Evolutionary conservation across 2,797 vertebrate species (phyloP).

Genomic region (Agapornis canus): DNA sequence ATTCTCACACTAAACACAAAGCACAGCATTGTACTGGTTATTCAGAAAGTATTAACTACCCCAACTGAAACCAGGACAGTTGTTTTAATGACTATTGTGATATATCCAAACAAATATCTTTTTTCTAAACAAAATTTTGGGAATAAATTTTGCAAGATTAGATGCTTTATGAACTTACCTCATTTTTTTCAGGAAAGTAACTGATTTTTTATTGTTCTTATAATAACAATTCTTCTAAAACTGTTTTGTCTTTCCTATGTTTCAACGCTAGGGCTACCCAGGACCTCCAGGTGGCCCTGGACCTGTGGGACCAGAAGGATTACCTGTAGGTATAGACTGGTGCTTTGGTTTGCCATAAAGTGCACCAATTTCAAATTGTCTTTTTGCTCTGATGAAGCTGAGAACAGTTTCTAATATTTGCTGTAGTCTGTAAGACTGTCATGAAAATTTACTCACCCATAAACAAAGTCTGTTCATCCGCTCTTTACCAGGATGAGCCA

Average conservation of each 20-base stretch:
- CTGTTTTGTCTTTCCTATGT: not conserved
- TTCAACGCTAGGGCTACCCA: slow-evolving; percentile 87
- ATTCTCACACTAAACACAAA: not conserved
- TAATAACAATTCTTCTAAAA: not conserved
- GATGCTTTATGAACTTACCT: not conserved
- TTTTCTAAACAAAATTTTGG: not conserved
- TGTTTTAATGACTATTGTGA: not conserved
- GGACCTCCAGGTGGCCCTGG: slow-evolving; percentile 89
- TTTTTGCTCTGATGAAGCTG: not conserved
- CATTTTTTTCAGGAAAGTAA: not conserved
- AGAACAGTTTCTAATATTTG: not conserved
- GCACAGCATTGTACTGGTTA: not conserved
- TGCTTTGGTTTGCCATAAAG: not conserved
- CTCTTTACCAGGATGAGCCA: not conserved
- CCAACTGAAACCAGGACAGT: not conserved
- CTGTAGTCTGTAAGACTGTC: not conserved
- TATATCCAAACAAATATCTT: not conserved
- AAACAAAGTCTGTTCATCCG: not conserved
- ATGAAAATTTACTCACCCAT: not conserved
- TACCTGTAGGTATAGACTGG: slow-evolving; percentile 84
- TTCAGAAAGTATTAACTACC: not conserved
- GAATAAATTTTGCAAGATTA: not conserved
- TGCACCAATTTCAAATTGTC: not conserved
- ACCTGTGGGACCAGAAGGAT: slow-evolving; percentile 85
- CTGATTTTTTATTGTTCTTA: not conserved